Conservation (phyloP, 2,797 vertebrate genomes). For the Odontamblyopus rebecca region DNA sequence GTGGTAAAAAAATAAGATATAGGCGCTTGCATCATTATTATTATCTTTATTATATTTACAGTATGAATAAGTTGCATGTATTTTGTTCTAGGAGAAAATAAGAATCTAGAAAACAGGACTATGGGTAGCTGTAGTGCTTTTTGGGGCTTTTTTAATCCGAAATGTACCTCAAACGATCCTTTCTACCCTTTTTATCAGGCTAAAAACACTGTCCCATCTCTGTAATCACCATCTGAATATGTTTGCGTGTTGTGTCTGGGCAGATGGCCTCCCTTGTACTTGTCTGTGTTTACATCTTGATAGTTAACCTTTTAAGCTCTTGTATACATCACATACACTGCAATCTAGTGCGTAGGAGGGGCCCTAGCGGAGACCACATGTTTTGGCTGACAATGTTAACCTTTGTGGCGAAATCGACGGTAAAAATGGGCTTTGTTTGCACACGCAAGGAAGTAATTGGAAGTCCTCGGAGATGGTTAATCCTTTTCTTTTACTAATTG, state of each 20-base stretch:
- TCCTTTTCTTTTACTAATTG: slow-evolving; percentile 65
- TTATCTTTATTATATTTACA: too few species aligned
- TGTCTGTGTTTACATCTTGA: slow-evolving; percentile 56
- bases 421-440: slow-evolving; percentile 17
- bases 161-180: too few species aligned
- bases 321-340: slow-evolving; percentile 62
- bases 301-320: slow-evolving; percentile 65
- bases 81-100: too few species aligned
- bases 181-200: too few species aligned
- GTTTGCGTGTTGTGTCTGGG: slow-evolving; percentile 57
- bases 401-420: slow-evolving; percentile 28
- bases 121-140: too few species aligned
- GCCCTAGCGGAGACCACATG: slow-evolving; percentile 25
- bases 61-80: too few species aligned
- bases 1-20: too few species aligned
- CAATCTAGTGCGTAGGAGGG: slow-evolving; percentile 21
- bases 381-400: slow-evolving; percentile 41
- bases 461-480: slow-evolving; percentile 63
- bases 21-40: too few species aligned
- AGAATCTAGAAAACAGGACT: too few species aligned
- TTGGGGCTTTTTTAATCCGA: too few species aligned
- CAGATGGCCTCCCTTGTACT: slow-evolving; percentile 43
- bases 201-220: too few species aligned
- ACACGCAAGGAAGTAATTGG: slow-evolving; percentile 57
- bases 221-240: slow-evolving; percentile 16